Evolutionary conservation across 1,140 invertebrate species (phyloP), one percentile per base, ranked within the genome.

Genomic region (Heliconius eleuchia): DNA sequence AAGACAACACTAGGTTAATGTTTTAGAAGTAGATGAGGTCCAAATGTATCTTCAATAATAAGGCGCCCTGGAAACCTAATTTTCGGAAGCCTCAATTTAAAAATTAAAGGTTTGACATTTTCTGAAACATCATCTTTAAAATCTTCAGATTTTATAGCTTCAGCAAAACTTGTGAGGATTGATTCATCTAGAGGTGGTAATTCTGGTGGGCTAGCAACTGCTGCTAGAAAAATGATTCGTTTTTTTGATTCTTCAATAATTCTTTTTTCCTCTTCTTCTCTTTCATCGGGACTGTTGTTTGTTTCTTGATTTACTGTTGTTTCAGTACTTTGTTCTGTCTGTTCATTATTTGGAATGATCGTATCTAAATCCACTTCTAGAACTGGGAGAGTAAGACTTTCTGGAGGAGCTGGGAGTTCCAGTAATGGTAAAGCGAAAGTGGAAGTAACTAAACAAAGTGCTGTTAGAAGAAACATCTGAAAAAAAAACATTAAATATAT

Each of bases 171-270:
- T 60, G n/a, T 2, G 8, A 23, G n/a, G 1, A 60, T 8, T n/a
- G 55, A 60, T 60, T 60, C 55, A 60, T 60, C 55, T 60, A 60
- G 55, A 60, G 55, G 55, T 27, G 55, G 55, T 23, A 60, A n/a
- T 60, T 23, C 55, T 60, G 55, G 55, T 8, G 55, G 55, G n/a
- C 7, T 60, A 8, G 55, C 19, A 60, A 60, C 8, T 60, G 55
- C 55, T 7, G n/a, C 13, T 46, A 46, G 42, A 46, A 46, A 46
- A 46, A 46, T 46, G 3, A 46, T 46, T 46, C 11, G 42, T 46
- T 46, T 46, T 46, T 13, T 46, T 46, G 42, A 13, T 19, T 73
- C 42, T n/a, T 73, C n/a, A 5, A n/a, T 7, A 7, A 37, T 73
- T 73, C 39, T 39, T 73, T 46, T 39, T 46, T 46, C 8, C 11